phyloP scores from a whole-genome alignment of 2,113 vertebrate genomes.

The Pogona vitticeps region DNA sequence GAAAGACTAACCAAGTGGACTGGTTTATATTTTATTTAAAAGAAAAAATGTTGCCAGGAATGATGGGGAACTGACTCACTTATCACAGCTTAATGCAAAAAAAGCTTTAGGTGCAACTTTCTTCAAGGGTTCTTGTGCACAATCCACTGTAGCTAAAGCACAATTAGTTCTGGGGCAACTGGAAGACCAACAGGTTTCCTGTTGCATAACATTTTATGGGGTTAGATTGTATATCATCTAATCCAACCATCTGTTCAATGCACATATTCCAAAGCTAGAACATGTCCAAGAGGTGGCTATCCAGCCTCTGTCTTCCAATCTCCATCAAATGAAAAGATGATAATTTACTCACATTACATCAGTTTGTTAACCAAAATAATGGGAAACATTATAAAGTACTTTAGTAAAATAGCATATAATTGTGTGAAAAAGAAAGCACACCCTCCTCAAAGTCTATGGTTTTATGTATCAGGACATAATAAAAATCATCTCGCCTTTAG shows the following conservation, averaged over 20 bases:
- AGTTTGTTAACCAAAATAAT: no score
- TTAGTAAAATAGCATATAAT: no score
- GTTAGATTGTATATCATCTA: background rate
- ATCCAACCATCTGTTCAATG: background rate
- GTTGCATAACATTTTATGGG: background rate
- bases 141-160: background rate
- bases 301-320: background rate
- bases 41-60: no score
- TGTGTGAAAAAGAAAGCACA: no score
- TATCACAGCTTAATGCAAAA: no score
- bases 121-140: background rate
- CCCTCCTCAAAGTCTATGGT: no score
- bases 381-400: no score
- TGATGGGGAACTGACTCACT: background rate
- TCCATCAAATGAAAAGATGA: background rate
- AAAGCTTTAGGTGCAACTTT: no score
- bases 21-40: no score
- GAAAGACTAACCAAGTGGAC: background rate
- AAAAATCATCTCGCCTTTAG: no score
- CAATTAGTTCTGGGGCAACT: background rate
- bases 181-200: background rate
- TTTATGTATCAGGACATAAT: no score
- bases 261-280: background rate
- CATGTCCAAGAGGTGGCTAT: background rate
- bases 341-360: background rate